A percentile compares a stretch with the other conserved stretches of the same genome.
Evolutionary conservation across 2,888 invertebrate genomes (phyloP).

Genomic region (Chrysomela aeneicollis): DNA sequence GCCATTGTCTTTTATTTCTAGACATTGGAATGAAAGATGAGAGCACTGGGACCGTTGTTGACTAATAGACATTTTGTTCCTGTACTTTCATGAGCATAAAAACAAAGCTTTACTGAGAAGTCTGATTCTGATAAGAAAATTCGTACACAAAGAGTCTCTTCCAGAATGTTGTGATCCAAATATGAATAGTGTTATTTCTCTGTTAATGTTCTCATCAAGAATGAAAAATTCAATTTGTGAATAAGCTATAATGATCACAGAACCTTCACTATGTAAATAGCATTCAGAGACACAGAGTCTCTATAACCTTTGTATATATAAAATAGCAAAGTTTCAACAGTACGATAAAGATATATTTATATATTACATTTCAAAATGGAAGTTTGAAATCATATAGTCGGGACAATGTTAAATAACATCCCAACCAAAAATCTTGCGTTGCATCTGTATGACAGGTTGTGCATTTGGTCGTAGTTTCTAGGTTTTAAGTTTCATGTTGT

Average conservation of each 20-base stretch:
- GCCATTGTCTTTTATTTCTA: slow-evolving; percentile 38
- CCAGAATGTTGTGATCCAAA: slow-evolving; percentile 18
- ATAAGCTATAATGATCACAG: background rate
- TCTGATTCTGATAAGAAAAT: slow-evolving; percentile 36
- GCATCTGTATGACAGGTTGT: slow-evolving; percentile 36
- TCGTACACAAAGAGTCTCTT: slow-evolving; percentile 11
- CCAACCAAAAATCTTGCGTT: background rate
- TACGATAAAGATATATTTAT: background rate
- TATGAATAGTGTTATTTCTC: background rate
- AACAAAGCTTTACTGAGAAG: slow-evolving; percentile 43
- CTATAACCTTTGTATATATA: background rate
- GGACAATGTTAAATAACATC: slow-evolving; percentile 4
- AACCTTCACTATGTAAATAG: background rate
- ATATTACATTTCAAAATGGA: too few relatives aligned
- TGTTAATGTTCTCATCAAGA: background rate
- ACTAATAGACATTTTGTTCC: slow-evolving; percentile 11
- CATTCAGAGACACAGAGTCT: background rate
- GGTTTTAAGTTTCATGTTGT: slow-evolving; percentile 32
- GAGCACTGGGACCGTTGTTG: slow-evolving; percentile 9
- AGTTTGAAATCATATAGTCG: too few relatives aligned
- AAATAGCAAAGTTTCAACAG: background rate
- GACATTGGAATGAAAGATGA: slow-evolving; percentile 36
- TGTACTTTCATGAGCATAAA: slow-evolving; percentile 34
- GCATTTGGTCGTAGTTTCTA: slow-evolving; percentile 35
- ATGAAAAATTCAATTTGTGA: background rate